Percentiles rank a stretch among this genome's conserved stretches.
Conservation (phyloP, 2,888 invertebrate genomes). For the Euplexia lucipara region DNA sequence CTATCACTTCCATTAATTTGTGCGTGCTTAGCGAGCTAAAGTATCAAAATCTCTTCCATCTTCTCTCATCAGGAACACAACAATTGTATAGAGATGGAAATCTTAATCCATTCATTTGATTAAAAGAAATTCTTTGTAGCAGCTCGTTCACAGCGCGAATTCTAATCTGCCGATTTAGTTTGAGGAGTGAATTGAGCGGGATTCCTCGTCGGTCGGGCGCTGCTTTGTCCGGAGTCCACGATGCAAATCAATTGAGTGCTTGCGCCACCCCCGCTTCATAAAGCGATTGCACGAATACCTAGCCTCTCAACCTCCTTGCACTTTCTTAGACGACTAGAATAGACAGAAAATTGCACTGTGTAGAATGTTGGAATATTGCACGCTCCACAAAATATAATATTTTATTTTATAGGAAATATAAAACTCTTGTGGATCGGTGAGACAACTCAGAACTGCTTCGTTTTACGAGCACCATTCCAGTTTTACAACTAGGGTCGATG, state of each 20-base stretch:
- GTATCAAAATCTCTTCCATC: slow-evolving; percentile 32
- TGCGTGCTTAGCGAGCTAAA: slow-evolving; percentile 28
- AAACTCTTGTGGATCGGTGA: slow-evolving; percentile 64
- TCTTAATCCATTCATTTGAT: slow-evolving; percentile 58
- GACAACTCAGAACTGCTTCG: slow-evolving; percentile 65
- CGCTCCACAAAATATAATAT: slow-evolving; percentile 67
- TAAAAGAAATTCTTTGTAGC: slow-evolving; percentile 73
- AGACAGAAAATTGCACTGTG: slow-evolving; percentile 67
- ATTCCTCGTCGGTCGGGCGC: slow-evolving; percentile 74
- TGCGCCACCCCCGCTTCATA: slow-evolving; percentile 70
- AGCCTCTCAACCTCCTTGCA: slow-evolving; percentile 67
- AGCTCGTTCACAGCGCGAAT: slow-evolving; percentile 72
- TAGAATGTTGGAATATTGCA: slow-evolving; percentile 66
- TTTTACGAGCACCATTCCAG: slow-evolving; percentile 68
- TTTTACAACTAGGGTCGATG: slow-evolving; percentile 67
- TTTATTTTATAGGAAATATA: slow-evolving; percentile 73
- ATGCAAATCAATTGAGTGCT: slow-evolving; percentile 85
- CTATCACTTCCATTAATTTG: slow-evolving; percentile 28
- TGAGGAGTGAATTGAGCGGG: slow-evolving; percentile 78
- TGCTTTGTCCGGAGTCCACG: slow-evolving; percentile 79
- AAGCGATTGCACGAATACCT: slow-evolving; percentile 77
- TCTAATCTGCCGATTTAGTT: slow-evolving; percentile 81
- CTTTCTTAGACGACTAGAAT: slow-evolving; percentile 70
- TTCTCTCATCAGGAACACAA: slow-evolving; percentile 13
- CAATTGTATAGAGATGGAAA: slow-evolving; percentile 49